Evolutionary conservation across 2,797 vertebrate genomes (phyloP).

Genomic region (Gymnoscopelus microlampas): DNA sequence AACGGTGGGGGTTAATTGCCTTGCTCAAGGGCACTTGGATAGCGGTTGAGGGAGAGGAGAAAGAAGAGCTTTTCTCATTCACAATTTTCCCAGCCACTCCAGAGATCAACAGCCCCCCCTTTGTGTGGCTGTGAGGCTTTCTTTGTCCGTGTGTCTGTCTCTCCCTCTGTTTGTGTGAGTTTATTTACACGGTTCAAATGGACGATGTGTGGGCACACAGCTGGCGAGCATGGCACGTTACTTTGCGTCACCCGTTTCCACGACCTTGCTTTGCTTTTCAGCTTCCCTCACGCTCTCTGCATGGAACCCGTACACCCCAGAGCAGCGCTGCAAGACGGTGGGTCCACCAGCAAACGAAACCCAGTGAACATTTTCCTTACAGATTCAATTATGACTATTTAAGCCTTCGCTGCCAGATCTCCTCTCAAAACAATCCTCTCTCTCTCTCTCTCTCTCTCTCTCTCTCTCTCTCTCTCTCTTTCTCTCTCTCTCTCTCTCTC

Average conservation of each 20-base stretch:
- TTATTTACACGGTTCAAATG: conserved; percentile 29
- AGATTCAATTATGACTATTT: conserved; percentile 54
- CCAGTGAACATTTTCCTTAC: conserved; percentile 37
- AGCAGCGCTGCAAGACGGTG: neutral
- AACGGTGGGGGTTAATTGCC: no score
- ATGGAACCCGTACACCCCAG: conserved; percentile 14
- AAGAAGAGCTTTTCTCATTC: no score
- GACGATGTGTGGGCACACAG: conserved; percentile 26
- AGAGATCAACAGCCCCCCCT: no score
- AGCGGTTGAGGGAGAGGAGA: no score
- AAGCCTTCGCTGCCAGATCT: conserved; percentile 59
- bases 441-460: conserved; percentile 29
- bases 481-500: neutral
- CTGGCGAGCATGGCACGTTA: conserved; percentile 5
- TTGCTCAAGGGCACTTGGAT: no score
- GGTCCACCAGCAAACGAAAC: conserved; percentile 16
- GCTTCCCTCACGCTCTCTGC: neutral
- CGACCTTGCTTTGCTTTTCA: conserved; percentile 18
- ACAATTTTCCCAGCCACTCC: no score
- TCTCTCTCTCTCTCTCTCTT: conserved; percentile 2
- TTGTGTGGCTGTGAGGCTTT: no score
- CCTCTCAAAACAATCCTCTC: conserved; percentile 58
- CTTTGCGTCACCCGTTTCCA: neutral
- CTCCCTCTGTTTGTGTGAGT: conserved; percentile 27
- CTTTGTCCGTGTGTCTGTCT: conserved; percentile 19